These are phyloP conservation scores for Darevskia mixta DNA, from an alignment of 2,797 vertebrate species.

Conservation along the genomic window DNA sequence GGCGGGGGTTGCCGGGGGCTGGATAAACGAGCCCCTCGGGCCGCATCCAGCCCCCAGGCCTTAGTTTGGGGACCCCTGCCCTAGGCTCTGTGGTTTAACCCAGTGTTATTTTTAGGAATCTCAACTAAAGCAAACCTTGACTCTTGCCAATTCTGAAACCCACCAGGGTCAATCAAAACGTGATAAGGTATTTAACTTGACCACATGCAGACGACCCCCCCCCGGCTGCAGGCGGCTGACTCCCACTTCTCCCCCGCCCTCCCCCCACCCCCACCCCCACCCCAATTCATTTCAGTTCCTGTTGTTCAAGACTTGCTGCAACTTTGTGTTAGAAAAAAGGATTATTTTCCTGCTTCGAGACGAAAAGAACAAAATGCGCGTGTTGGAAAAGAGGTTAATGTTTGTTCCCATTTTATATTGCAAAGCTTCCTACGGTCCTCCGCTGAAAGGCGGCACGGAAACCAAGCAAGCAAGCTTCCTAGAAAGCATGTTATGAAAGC, in stretches of 20 bases:
- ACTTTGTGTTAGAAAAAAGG: conserved; percentile 50
- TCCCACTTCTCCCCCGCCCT: not conserved
- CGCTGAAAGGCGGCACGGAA: too few species aligned
- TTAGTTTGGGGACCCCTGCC: too few species aligned
- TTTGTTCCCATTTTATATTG: too few species aligned
- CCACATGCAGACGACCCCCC: conserved; percentile 38
- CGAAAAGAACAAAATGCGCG: not conserved
- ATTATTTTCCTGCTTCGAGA: conserved; percentile 48
- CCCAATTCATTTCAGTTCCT: conserved; percentile 44
- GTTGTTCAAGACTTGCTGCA: conserved; percentile 42
- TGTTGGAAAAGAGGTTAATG: too few species aligned
- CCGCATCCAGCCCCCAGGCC: conserved; percentile 29
- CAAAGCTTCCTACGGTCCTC: too few species aligned
- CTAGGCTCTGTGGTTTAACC: too few species aligned
- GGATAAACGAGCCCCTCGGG: too few species aligned
- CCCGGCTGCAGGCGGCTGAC: not conserved
- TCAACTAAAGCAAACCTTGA: conserved; percentile 66
- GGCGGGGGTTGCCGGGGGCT: too few species aligned
- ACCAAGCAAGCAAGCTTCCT: too few species aligned
- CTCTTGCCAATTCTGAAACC: conserved; percentile 68
- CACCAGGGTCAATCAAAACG: conserved; percentile 68
- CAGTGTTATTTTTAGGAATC: conserved; percentile 75
- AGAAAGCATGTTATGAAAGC: too few species aligned
- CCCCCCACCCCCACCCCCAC: not conserved
- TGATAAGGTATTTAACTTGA: conserved; percentile 46